These are phyloP conservation scores for Tilapia sparmanii DNA, from an alignment of 2,113 vertebrate genomes.

Conservation along the genomic window DNA sequence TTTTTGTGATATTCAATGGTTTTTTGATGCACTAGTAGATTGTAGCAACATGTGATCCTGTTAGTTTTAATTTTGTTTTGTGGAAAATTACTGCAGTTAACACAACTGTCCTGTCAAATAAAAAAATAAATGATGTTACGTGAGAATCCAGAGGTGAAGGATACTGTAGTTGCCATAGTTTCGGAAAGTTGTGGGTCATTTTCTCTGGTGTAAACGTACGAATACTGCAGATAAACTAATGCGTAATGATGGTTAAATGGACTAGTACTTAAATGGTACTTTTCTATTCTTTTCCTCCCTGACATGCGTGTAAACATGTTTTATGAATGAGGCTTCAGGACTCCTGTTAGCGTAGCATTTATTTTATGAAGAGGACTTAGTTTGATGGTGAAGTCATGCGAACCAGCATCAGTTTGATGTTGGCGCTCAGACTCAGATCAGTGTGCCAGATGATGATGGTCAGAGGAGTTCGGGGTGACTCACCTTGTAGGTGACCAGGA, in stretches of 20 bases:
- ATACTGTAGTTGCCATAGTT: not conserved
- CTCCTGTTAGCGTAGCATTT: not conserved
- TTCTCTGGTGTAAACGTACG: not conserved
- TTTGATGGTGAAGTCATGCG: not conserved
- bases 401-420: not conserved
- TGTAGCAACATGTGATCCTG: not conserved
- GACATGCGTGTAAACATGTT: not conserved
- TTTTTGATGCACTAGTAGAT: not conserved
- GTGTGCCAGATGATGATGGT: not conserved
- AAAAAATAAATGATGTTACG: not conserved
- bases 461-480: not conserved
- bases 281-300: not conserved
- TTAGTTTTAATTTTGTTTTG: not conserved
- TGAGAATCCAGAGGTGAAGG: not conserved
- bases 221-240: not conserved
- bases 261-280: not conserved
- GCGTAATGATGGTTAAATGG: not conserved
- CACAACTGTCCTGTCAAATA: not conserved
- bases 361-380: not conserved
- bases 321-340: not conserved
- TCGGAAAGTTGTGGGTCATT: not conserved
- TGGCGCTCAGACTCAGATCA: not conserved
- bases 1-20: rapidly evolving
- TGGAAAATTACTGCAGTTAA: rapidly evolving
- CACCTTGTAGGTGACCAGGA: not conserved